Percentiles rank a stretch among this genome's conserved stretches.
Conservation (phyloP, 2,888 invertebrate genomes). For the Cryptosula pallasiana region DNA sequence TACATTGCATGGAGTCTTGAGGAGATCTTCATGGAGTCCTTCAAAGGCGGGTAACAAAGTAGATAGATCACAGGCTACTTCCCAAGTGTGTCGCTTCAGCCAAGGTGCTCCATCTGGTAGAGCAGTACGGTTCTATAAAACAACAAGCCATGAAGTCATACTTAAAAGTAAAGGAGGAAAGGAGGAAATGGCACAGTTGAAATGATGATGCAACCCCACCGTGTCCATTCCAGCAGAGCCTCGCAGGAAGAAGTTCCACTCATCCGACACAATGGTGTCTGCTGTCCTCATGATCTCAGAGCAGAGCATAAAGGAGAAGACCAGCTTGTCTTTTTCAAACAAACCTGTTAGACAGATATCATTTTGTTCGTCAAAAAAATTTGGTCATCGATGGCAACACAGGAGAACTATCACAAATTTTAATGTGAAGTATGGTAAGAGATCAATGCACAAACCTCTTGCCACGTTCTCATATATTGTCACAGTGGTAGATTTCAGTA, state of each 20-base stretch:
- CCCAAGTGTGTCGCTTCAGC: conserved; percentile 70
- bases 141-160: background rate
- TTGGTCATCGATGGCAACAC: too few species aligned
- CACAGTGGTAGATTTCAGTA: conserved; percentile 46
- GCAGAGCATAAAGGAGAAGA: conserved; percentile 65
- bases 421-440: background rate
- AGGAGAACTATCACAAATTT: too few species aligned
- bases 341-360: conserved; percentile 50
- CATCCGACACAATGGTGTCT: conserved; percentile 59
- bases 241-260: conserved; percentile 75
- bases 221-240: conserved; percentile 58
- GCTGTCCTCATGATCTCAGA: conserved; percentile 68
- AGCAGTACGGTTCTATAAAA: conserved; percentile 38
- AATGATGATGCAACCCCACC: conserved; percentile 28
- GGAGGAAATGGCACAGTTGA: background rate
- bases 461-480: conserved; percentile 54
- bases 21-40: conserved; percentile 42
- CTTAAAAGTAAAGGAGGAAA: background rate
- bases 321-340: conserved; percentile 54
- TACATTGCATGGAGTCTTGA: conserved; percentile 43
- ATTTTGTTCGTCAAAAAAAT: too few species aligned
- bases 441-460: conserved; percentile 26
- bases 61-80: conserved; percentile 62
- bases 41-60: conserved; percentile 56
- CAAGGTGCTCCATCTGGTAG: conserved; percentile 59